Conservation (phyloP, 1,140 invertebrate genomes). For the Centruroides vittatus region DNA sequence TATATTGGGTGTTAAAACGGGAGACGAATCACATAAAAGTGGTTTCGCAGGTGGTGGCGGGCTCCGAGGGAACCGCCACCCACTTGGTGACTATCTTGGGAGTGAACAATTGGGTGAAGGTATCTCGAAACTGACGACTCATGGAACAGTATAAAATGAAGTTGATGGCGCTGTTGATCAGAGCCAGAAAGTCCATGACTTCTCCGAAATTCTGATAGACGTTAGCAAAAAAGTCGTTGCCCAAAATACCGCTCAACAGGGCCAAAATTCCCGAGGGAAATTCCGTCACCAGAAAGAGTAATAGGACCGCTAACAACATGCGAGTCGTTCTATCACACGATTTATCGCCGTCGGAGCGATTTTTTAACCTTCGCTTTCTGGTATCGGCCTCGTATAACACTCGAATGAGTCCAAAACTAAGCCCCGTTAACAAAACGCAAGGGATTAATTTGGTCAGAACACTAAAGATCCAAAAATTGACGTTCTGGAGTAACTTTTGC, state of each 20-base stretch:
- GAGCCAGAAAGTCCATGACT: conserved; percentile 76
- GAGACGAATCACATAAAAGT: background rate
- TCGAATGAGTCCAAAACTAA: conserved; percentile 62
- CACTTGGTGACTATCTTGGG: conserved; percentile 13
- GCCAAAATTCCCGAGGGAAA: conserved; percentile 72
- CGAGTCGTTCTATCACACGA: conserved; percentile 62
- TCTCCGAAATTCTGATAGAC: conserved; percentile 56
- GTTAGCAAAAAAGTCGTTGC: conserved; percentile 52
- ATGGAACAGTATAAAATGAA: conserved; percentile 90
- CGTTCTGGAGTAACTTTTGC: conserved; percentile 38
- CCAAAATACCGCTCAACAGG: conserved; percentile 52
- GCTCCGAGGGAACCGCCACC: conserved; percentile 10
- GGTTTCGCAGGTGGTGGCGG: conserved; percentile 10
- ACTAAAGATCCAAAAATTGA: conserved; percentile 74
- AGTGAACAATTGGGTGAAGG: conserved; percentile 60
- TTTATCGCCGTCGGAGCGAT: conserved; percentile 27
- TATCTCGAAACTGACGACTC: conserved; percentile 79
- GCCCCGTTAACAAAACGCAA: conserved; percentile 60
- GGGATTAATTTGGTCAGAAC: conserved; percentile 72
- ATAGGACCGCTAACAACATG: conserved; percentile 73
- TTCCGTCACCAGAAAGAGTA: conserved; percentile 33
- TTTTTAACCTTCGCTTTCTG: conserved; percentile 46
- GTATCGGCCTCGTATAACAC: conserved; percentile 39
- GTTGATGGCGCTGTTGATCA: conserved; percentile 82
- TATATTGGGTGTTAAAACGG: too few species aligned